Evolutionary conservation across 2,113 vertebrate species (phyloP).

Genomic region (Verasper variegatus): DNA sequence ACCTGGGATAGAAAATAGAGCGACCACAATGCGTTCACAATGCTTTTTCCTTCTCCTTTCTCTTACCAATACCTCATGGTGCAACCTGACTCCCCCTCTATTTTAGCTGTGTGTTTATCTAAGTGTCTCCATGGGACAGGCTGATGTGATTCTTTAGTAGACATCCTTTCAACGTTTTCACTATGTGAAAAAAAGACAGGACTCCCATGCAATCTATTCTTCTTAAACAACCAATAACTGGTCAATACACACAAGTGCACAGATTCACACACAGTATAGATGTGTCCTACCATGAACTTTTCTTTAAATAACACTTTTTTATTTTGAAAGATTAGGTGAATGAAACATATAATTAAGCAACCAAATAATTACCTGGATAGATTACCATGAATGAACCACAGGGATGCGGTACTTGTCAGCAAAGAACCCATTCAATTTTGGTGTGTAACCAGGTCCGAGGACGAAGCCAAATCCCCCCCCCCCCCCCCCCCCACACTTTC

Average conservation of each 20-base stretch:
- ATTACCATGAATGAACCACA: no score
- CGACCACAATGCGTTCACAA: constrained; percentile 80
- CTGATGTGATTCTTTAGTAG: constrained; percentile 74
- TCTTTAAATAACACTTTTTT: no score
- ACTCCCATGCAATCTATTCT: constrained; percentile 79
- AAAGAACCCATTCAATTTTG: no score
- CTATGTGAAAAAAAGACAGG: constrained; percentile 63
- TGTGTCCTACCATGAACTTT: no score
- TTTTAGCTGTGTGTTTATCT: constrained; percentile 82
- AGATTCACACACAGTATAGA: neutral
- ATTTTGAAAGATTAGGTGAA: no score
- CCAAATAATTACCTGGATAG: no score
- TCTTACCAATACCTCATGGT: constrained; percentile 70
- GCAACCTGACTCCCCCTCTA: constrained; percentile 78
- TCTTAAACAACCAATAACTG: constrained; percentile 58
- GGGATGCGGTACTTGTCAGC: no score
- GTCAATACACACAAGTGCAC: constrained; percentile 36
- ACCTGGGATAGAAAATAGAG: constrained; percentile 72
- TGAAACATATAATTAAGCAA: no score
- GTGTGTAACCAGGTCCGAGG: no score
- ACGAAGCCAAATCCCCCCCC: no score
- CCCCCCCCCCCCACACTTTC: no score
- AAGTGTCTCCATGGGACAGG: constrained; percentile 79
- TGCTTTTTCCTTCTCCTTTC: constrained; percentile 77
- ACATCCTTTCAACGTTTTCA: constrained; percentile 74